These are phyloP conservation scores for Leptinotarsa lineolata DNA, from an alignment of 1,140 invertebrate genomes.

Conservation along the genomic window DNA sequence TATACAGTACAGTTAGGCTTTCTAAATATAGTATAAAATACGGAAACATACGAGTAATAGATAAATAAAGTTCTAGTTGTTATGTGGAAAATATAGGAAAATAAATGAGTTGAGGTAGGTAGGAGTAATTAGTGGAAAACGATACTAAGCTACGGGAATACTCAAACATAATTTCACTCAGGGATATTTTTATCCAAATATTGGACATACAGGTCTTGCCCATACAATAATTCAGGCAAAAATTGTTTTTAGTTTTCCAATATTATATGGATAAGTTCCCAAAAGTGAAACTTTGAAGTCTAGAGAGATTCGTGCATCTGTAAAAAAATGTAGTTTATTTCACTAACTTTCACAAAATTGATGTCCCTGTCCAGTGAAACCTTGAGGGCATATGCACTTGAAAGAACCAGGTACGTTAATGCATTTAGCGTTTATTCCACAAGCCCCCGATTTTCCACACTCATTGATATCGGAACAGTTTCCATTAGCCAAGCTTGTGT, in stretches of 20 bases:
- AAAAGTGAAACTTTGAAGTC: neutral
- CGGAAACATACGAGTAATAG: constrained; percentile 11
- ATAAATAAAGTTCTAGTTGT: constrained; percentile 38
- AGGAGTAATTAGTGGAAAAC: constrained; percentile 17
- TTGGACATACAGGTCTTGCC: too few relatives aligned
- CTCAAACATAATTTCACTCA: too few relatives aligned
- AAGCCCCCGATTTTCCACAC: constrained; percentile 69
- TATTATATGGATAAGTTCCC: neutral
- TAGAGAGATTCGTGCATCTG: neutral
- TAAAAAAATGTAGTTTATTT: neutral
- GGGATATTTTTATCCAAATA: too few relatives aligned
- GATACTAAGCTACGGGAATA: constrained; percentile 14
- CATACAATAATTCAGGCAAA: too few relatives aligned
- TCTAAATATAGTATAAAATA: constrained; percentile 30
- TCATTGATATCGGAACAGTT: constrained; percentile 70
- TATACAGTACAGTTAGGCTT: constrained; percentile 53
- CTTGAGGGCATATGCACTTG: constrained; percentile 86
- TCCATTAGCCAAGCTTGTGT: constrained; percentile 61
- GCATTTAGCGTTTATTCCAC: constrained; percentile 86
- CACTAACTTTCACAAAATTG: constrained; percentile 79
- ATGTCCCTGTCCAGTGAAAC: constrained; percentile 77
- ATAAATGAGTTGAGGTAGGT: neutral
- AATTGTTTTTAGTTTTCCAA: too few relatives aligned
- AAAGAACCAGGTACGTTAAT: constrained; percentile 92
- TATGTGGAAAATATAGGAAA: constrained; percentile 45